Conservation (phyloP, 1,140 invertebrate species). For the Hestina assimilis region DNA sequence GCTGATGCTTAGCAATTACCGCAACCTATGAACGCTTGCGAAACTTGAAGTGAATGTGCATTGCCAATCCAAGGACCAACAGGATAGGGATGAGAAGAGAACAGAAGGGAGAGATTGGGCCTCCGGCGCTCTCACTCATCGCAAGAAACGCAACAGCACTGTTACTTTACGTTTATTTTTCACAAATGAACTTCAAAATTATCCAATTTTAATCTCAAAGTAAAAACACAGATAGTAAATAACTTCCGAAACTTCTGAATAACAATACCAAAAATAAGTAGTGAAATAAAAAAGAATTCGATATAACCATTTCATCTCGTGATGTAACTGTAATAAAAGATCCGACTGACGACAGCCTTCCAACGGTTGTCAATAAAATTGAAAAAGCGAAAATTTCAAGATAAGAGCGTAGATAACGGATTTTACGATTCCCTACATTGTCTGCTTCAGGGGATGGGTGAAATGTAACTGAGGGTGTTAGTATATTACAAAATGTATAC, state of each 20-base stretch:
- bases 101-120: no score
- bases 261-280: background rate
- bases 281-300: constrained; percentile 15
- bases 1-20: no score
- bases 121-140: no score
- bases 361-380: constrained; percentile 31
- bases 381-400: constrained; percentile 27
- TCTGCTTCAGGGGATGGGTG: background rate
- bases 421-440: constrained; percentile 11
- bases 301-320: constrained; percentile 5
- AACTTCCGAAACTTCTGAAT: background rate
- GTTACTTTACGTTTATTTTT: no score
- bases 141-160: no score
- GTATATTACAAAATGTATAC: no score
- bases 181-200: no score
- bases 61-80: no score
- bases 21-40: no score
- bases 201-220: background rate
- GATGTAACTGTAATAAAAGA: constrained; percentile 26
- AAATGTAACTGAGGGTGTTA: no score
- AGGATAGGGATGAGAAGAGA: no score
- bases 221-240: background rate
- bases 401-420: background rate
- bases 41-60: no score
- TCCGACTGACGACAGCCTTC: constrained; percentile 11